phyloP scores from a whole-genome alignment of 2,888 invertebrate species.

The Sarcophaga variegata region DNA sequence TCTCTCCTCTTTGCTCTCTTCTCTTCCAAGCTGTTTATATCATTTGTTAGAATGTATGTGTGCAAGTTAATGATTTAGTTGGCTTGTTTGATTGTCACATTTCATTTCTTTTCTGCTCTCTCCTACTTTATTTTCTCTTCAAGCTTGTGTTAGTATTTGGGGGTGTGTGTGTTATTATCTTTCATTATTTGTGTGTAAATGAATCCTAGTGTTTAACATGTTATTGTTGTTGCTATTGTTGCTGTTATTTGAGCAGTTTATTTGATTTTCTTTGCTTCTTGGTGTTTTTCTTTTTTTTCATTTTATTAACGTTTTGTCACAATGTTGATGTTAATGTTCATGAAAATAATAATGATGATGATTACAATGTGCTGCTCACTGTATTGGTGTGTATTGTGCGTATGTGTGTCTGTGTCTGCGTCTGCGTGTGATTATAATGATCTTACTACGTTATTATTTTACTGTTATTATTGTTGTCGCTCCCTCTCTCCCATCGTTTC shows the following conservation, averaged over 20 bases:
- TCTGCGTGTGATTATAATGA: conserved; percentile 11
- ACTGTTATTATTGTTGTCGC: too few relatives aligned
- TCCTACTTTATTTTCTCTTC: not conserved
- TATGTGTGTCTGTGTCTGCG: conserved; percentile 20
- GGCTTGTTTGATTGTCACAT: not conserved
- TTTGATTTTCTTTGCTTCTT: conserved; percentile 7
- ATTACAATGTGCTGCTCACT: not conserved
- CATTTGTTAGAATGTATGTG: conserved; percentile 4
- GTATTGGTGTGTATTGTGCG: conserved; percentile 14
- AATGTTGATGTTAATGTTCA: conserved; percentile 7
- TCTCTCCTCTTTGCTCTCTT: not conserved
- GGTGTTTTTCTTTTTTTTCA: too few relatives aligned
- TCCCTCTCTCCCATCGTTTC: not conserved
- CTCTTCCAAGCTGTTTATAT: not conserved
- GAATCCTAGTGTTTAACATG: conserved; percentile 36
- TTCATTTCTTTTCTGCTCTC: not conserved
- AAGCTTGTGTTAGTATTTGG: too few relatives aligned
- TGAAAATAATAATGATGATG: not conserved
- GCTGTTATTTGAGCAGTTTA: conserved; percentile 2
- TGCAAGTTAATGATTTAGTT: conserved; percentile 39
- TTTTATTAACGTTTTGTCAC: conserved; percentile 1
- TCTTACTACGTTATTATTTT: conserved; percentile 1
- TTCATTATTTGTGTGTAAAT: conserved; percentile 13
- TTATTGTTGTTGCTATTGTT: not conserved
- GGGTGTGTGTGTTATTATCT: not conserved